Evolutionary conservation across 2,113 vertebrate genomes (phyloP).

Genomic region (Cyprinus carpio): DNA sequence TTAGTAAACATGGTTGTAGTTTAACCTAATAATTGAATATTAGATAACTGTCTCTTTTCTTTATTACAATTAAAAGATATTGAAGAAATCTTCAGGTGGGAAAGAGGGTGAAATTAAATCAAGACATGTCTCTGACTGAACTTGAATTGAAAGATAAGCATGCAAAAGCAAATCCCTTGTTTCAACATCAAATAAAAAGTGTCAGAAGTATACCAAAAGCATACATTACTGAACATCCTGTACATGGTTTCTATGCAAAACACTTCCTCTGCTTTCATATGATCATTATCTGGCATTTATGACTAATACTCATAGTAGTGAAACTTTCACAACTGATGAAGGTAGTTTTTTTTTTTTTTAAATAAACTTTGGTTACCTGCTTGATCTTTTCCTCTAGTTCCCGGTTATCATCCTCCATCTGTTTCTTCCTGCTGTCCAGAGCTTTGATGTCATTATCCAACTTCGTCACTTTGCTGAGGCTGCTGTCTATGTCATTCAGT

Average conservation of each 20-base stretch:
- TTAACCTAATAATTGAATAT: no score
- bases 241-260: background rate
- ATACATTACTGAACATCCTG: background rate
- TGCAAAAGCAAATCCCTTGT: background rate
- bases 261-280: background rate
- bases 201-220: background rate
- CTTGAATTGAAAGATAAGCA: background rate
- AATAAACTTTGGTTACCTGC: slow-evolving; percentile 78
- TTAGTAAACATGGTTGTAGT: no score
- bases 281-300: background rate
- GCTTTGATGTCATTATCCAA: slow-evolving; percentile 93
- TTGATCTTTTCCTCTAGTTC: slow-evolving; percentile 97
- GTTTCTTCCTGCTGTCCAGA: slow-evolving; percentile 89
- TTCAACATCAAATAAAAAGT: background rate
- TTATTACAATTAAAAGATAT: background rate
- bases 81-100: background rate
- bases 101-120: no score
- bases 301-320: background rate
- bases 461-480: slow-evolving; percentile 84
- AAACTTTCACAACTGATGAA: background rate
- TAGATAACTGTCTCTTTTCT: background rate
- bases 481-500: slow-evolving; percentile 81
- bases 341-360: background rate
- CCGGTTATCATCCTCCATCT: slow-evolving; percentile 94
- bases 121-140: background rate